Base-by-base conservation (phyloP, 2,888 invertebrate species). In the Drosophila phalerata region DNA sequence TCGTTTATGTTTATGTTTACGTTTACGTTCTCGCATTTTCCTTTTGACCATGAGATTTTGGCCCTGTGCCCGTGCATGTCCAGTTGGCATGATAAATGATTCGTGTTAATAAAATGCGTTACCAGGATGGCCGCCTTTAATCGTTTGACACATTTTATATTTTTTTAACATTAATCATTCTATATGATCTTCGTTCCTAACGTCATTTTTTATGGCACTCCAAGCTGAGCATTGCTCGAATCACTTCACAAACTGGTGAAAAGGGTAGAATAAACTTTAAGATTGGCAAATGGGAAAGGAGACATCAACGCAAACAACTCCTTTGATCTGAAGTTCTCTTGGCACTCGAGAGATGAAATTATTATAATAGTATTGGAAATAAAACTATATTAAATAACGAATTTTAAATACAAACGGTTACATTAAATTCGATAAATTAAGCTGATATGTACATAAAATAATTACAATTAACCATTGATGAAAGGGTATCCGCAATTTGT, bases 121-220 rank as follows among this genome's bases (percentile, higher is more conserved):
- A 69, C 78, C 62, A 55, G 60, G 72, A 43, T 40, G 86, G 69
- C 80, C 73, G 73, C 68, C 84, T 86, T 88, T 88, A 85, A 88
- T 88, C 86, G 81, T 74, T 69, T 74, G 86, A 76, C 81, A 85
- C 84, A 78, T 81, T 84, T 85, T 78, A 82, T 81, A 77, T 77
- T 81, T 79, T 68, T 64, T 55, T 32, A 66, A 69, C 88, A 85
- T 88, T 88, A 85, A 88, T 85, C 88, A 85, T 88, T 67, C 66
- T 72, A 13, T 47, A 52, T 58, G 77, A 81, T 88, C 80, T 72
- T 74, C 56, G 58, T 42, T 61, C 11, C 60, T 19, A 42, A 38
- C 43, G 49, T 61, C 30, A 67, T 61, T 73, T 73, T 69, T 49
- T 72, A 72, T 68, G 62, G 53, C 48, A 55, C 38, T 34, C 61